Conservation (phyloP, 2,888 invertebrate genomes). For the Andrena dorsata region DNA sequence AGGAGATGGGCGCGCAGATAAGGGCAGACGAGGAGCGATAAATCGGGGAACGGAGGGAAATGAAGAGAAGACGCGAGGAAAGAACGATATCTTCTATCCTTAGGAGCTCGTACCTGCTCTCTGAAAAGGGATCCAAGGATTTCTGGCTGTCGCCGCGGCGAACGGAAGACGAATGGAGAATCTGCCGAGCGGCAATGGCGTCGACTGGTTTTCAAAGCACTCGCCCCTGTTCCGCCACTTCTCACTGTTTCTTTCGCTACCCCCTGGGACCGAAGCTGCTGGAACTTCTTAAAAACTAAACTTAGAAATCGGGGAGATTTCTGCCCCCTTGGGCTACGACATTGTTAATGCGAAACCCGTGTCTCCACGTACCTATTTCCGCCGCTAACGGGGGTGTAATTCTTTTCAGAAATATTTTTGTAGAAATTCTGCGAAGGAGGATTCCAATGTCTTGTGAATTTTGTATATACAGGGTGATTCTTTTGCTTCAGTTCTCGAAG, state of each 20-base stretch:
- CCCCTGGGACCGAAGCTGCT: too few species aligned
- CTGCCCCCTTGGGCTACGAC: not conserved
- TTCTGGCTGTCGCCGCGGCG: not conserved
- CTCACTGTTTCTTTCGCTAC: too few species aligned
- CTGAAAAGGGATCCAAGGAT: not conserved
- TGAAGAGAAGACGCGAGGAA: not conserved
- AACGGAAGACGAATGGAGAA: not conserved
- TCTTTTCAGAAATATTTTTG: too few species aligned
- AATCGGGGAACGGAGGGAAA: not conserved
- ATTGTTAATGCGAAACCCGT: constrained; percentile 6
- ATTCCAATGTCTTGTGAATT: too few species aligned
- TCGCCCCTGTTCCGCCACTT: too few species aligned
- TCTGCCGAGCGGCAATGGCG: not conserved
- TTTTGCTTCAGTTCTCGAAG: too few species aligned
- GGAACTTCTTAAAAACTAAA: too few species aligned
- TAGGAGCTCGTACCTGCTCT: not conserved
- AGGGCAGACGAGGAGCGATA: not conserved
- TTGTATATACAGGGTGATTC: too few species aligned
- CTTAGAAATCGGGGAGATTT: too few species aligned
- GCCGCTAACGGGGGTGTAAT: not conserved
- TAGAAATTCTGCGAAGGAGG: too few species aligned
- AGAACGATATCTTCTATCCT: not conserved
- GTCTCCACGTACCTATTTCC: not conserved
- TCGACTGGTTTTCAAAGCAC: too few species aligned
- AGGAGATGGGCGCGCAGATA: not conserved